Conservation (phyloP, 2,797 vertebrate genomes). For the Etheostoma perlongum region DNA sequence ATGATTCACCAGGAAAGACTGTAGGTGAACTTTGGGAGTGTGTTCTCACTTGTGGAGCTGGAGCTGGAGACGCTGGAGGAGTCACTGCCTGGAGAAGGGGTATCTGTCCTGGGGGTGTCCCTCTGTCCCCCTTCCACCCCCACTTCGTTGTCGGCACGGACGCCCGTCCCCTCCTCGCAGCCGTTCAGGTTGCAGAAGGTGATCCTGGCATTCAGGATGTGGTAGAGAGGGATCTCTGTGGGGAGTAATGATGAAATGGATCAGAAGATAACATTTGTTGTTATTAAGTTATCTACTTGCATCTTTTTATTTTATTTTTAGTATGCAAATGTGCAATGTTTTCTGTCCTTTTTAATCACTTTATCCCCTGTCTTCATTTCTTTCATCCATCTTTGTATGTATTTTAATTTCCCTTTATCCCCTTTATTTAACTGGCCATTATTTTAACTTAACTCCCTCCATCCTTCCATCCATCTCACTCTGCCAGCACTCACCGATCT, state of each 20-base stretch:
- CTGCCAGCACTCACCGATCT: constrained; percentile 89
- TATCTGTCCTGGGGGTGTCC: constrained; percentile 88
- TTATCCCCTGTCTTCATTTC: neutral
- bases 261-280: neutral
- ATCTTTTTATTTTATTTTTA: neutral
- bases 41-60: constrained; percentile 91
- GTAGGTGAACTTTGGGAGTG: neutral
- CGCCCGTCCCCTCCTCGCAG: constrained; percentile 89
- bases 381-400: constrained; percentile 24
- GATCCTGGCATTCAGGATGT: constrained; percentile 97
- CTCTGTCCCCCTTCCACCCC: constrained; percentile 75
- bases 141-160: constrained; percentile 62
- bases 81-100: constrained; percentile 94
- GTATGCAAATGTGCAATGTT: neutral
- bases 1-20: neutral
- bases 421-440: constrained; percentile 17
- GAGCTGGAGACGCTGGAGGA: constrained; percentile 97
- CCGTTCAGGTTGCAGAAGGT: constrained; percentile 98
- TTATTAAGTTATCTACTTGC: neutral
- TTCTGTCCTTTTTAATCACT: neutral
- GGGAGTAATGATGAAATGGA: neutral
- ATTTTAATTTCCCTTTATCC: constrained; percentile 14
- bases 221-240: constrained; percentile 97
- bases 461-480: constrained; percentile 24
- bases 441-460: constrained; percentile 6